A percentile compares a stretch with the other conserved stretches of the same genome.
These are phyloP conservation scores for Ctenodactylus gundi DNA, from an alignment of 2,113 vertebrate genomes.

Conservation along the genomic window DNA sequence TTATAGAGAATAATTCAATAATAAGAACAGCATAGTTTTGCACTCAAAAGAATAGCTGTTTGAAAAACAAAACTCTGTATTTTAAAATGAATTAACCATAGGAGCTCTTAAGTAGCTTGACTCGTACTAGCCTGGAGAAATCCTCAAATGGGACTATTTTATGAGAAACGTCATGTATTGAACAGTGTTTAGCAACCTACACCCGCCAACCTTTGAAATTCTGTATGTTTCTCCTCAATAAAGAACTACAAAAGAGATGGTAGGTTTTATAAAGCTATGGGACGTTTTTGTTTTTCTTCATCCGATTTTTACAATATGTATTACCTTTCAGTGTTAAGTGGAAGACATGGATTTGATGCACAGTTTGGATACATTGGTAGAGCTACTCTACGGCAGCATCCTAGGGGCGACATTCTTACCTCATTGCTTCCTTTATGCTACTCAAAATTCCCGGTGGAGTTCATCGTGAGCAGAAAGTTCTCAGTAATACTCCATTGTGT, in stretches of 20 bases:
- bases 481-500: too few species aligned
- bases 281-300: neutral
- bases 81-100: conserved; percentile 24
- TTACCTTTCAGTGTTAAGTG: neutral
- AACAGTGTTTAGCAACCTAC: neutral
- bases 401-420: neutral
- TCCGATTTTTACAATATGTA: conserved; percentile 36
- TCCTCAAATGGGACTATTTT: neutral
- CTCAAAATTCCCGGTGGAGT: neutral
- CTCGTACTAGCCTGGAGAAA: conserved; percentile 21
- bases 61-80: neutral
- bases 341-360: neutral
- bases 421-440: neutral
- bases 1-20: conserved; percentile 1
- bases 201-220: neutral
- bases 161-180: neutral
- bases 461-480: neutral
- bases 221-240: neutral
- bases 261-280: neutral
- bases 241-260: neutral
- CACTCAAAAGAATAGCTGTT: neutral
- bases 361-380: neutral
- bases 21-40: neutral
- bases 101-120: neutral
- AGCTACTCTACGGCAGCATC: neutral